phyloP scores from a whole-genome alignment of 1,140 invertebrate species.

The Leptopilina clavipes region DNA sequence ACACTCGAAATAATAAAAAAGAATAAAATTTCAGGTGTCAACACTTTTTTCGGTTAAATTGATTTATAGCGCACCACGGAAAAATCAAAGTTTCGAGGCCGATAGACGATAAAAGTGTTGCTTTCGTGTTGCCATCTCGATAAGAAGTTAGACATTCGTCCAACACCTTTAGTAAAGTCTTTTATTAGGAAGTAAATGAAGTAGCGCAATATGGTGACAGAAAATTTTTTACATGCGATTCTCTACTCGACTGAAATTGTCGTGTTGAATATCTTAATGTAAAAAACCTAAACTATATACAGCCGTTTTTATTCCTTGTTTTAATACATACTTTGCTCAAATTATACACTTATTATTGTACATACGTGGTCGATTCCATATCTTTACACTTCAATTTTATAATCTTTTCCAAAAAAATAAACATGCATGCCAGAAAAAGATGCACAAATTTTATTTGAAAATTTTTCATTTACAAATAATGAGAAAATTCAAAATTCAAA shows the following conservation, averaged over 20 bases:
- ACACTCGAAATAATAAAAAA: too few relatives aligned
- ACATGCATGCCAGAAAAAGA: too few relatives aligned
- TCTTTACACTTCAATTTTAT: too few relatives aligned
- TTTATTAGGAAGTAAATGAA: background rate
- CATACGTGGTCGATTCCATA: too few relatives aligned
- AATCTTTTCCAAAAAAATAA: too few relatives aligned
- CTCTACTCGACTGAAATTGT: background rate
- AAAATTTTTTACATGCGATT: constrained; percentile 14
- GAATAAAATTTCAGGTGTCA: too few relatives aligned
- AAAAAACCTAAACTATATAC: background rate
- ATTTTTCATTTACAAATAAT: too few relatives aligned
- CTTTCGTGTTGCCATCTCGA: constrained; percentile 49
- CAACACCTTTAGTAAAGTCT: constrained; percentile 41
- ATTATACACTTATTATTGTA: background rate
- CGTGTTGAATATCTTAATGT: background rate
- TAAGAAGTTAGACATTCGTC: constrained; percentile 46
- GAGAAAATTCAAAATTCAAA: too few relatives aligned
- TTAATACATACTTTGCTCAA: background rate
- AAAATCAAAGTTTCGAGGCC: constrained; percentile 25
- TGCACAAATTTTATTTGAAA: too few relatives aligned
- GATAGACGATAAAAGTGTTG: constrained; percentile 49
- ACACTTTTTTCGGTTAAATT: too few relatives aligned
- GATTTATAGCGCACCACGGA: too few relatives aligned
- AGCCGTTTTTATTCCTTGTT: background rate
- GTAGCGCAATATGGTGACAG: background rate